Conservation (phyloP, 2,888 invertebrate genomes). For the Operophtera brumata region DNA sequence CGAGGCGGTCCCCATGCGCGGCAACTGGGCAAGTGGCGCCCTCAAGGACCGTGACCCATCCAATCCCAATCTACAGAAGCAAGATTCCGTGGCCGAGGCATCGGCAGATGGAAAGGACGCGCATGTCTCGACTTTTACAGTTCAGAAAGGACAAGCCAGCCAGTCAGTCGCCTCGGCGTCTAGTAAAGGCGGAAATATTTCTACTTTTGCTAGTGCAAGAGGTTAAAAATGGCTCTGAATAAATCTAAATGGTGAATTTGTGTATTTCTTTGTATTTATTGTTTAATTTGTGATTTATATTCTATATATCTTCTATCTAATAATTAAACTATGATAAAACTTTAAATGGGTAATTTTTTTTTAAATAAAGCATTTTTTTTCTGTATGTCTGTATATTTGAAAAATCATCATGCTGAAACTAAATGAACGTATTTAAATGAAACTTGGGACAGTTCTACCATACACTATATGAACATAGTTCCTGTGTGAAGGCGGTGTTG, state of each 20-base stretch:
- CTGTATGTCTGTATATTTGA: too few species aligned
- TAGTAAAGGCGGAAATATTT: not conserved
- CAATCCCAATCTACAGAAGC: not conserved
- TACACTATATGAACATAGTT: too few species aligned
- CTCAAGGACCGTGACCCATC: constrained; percentile 2
- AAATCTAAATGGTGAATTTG: not conserved
- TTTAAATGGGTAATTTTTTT: too few species aligned
- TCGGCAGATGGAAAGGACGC: not conserved
- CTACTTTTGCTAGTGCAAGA: constrained; percentile 1
- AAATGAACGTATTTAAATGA: too few species aligned
- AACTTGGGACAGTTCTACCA: too few species aligned
- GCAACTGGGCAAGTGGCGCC: constrained; percentile 7
- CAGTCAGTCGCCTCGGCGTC: not conserved
- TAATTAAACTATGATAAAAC: too few species aligned
- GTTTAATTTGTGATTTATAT: not conserved
- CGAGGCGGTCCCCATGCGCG: constrained; percentile 6
- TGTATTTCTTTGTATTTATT: not conserved
- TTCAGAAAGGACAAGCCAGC: not conserved
- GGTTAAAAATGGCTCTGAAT: not conserved
- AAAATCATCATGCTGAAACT: too few species aligned
- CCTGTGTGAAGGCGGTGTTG: too few species aligned
- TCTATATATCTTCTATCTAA: too few species aligned
- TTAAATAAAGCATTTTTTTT: too few species aligned
- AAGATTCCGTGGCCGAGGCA: not conserved
- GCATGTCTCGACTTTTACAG: not conserved